Conservation (phyloP, 2,888 invertebrate genomes). For the Papilio protenor region DNA sequence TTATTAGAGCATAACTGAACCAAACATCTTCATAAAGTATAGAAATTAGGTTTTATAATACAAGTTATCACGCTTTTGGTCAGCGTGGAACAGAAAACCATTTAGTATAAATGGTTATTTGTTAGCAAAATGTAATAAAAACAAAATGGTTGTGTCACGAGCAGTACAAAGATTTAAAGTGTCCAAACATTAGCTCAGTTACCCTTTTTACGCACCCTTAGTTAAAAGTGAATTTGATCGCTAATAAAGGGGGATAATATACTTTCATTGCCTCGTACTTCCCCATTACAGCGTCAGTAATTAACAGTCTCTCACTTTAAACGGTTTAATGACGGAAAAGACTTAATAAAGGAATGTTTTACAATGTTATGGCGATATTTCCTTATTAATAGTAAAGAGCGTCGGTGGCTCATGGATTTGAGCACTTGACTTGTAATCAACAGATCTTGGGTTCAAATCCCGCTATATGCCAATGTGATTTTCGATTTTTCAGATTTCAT, state of each 20-base stretch:
- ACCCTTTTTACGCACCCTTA: conserved; percentile 15
- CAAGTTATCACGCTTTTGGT: no score
- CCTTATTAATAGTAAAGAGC: no score
- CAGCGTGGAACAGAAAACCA: no score
- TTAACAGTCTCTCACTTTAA: conserved; percentile 25
- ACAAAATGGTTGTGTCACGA: background rate
- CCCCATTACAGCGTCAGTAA: conserved; percentile 19
- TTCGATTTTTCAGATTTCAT: no score
- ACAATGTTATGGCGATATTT: background rate
- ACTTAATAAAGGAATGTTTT: conserved; percentile 15
- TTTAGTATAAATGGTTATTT: background rate
- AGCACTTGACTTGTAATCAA: no score
- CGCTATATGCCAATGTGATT: no score
- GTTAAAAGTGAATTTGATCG: conserved; percentile 19
- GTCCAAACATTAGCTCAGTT: background rate
- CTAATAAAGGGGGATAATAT: conserved; percentile 22
- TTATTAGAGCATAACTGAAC: background rate
- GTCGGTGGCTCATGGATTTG: no score
- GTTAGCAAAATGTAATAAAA: background rate
- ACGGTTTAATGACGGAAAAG: conserved; percentile 19
- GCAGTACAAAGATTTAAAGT: background rate
- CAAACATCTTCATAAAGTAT: no score
- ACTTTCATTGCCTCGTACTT: conserved; percentile 18
- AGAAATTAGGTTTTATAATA: no score
- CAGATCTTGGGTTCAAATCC: no score